Base-by-base conservation (phyloP, 2,888 invertebrate species). In the Caenorhabditis sinica region DNA sequence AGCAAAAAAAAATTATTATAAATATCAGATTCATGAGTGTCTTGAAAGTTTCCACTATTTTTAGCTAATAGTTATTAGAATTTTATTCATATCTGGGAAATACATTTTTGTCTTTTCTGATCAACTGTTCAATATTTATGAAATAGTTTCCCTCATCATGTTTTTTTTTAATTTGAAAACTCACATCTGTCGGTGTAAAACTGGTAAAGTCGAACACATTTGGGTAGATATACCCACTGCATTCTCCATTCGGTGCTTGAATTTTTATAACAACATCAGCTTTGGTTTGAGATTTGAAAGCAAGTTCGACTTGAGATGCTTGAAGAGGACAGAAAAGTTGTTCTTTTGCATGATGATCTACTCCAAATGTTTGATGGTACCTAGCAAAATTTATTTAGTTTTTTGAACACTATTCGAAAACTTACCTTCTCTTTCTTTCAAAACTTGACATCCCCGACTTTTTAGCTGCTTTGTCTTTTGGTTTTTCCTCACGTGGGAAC, bases 241-340 rank as follows among this genome's bases (percentile, higher is more conserved):
- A 68, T 49, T 87, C 87, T 43, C 87, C 87, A 40, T 85, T 87
- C n/a, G 87, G 87, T 17, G 87, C 86, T 36, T 82, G 86, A 15
- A 87, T 84, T 66, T 83, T 82, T 2, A 87, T 73, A 11, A 87
- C 71, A 23, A 86, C 56, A 58, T 87, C 87, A 0, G 80, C 76
- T 33, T 84, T 79, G 0, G 61, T 68, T n/a, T 72, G 53, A 11
- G 75, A 71, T 51, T 53, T 68, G 53, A 87, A 87, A 11, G 72
- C 69, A 15, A 87, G 66, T 58, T 87, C 87, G 1, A 87, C 83
- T 65, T 87, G 87, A 25, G 83, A 81, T 11, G 87, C 87, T 77
- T 87, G 87, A n/a, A 86, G 76, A 3, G 87, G 87, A 58, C 87
- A 87, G 72, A 87, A 87, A 4, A 87, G 63, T 58, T 86, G 86